A percentile compares a stretch with the other conserved stretches of the same genome.
Conservation (phyloP, 2,797 vertebrate species). For the Poecilia velifera region DNA sequence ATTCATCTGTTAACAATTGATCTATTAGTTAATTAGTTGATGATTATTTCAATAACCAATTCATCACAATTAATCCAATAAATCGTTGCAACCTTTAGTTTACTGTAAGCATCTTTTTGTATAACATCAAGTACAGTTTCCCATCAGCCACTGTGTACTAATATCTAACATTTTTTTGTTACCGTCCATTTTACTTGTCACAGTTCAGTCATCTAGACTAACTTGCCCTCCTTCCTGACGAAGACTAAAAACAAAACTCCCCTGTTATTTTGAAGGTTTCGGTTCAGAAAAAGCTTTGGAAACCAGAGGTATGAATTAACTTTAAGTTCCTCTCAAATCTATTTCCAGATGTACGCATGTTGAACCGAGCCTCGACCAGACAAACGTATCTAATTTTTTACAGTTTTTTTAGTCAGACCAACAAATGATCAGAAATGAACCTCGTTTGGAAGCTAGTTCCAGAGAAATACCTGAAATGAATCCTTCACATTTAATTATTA, state of each 20-base stretch:
- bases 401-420: too few species aligned
- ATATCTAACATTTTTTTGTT: not conserved
- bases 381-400: not conserved
- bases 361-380: not conserved
- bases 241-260: not conserved
- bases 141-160: not conserved
- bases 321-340: not conserved
- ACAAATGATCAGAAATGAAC: not conserved
- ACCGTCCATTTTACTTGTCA: not conserved
- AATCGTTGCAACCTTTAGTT: too few species aligned
- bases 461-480: not conserved
- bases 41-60: too few species aligned
- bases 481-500: not conserved
- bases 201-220: not conserved
- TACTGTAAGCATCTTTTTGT: too few species aligned
- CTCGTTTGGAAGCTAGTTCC: not conserved
- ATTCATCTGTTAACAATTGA: too few species aligned
- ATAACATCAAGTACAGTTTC: too few species aligned
- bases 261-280: not conserved
- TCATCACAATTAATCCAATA: too few species aligned
- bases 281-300: not conserved
- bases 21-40: too few species aligned
- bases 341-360: not conserved
- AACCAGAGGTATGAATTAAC: not conserved
- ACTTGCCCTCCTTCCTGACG: too few species aligned